Base-by-base conservation (phyloP, 2,113 vertebrate species). In the Columba janthina region DNA sequence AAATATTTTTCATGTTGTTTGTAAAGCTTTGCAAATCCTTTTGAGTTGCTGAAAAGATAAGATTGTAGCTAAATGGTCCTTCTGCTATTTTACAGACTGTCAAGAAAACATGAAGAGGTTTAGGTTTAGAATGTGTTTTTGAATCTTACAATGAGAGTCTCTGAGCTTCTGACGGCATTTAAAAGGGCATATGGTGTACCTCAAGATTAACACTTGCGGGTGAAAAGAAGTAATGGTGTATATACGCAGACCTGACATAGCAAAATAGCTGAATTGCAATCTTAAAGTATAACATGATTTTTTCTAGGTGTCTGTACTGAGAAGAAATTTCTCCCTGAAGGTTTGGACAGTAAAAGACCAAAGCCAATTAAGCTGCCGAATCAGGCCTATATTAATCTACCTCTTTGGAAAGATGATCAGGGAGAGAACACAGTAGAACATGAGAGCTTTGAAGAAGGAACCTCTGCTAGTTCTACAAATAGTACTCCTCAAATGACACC, bases 381-480 rank as follows among this genome's bases (percentile, higher is more conserved):
- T 97, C 99, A 99, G 97, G 98, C 99, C 88, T 99, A 98, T 76
- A 98, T 99, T 44, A 98, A 99, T 97, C 98, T 99, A 98, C 98
- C 99, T 98, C 98, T 98, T 95, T 98, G 99, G 97, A 98, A 98
- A 95, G 99, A 99, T 40, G 98, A 99, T 96, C 98, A 97, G 96
- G 97, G 98, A 72, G 98, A 99, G 40, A 95, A 84, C 21, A 93
- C 97, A 12, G 54, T 42, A 16, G 96, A 97, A 12, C 75, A 92
- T 0, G 98, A 99, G 88, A 98, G 96, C 90, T 90, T 95, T 48
- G 99, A 99, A 53, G 98, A 99, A 85, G 97, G 97, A 69, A 97
- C 98, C 2, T 98, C 98, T 46, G 98, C 96, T 58, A 98, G 98
- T 71, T 99, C 98, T 70, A 94, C 98, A 60, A 97, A 97, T 21